A percentile compares a stretch with the other conserved stretches of the same genome.
These are phyloP conservation scores for Donacobius atricapilla DNA, from an alignment of 2,113 vertebrate genomes.

Conservation along the genomic window DNA sequence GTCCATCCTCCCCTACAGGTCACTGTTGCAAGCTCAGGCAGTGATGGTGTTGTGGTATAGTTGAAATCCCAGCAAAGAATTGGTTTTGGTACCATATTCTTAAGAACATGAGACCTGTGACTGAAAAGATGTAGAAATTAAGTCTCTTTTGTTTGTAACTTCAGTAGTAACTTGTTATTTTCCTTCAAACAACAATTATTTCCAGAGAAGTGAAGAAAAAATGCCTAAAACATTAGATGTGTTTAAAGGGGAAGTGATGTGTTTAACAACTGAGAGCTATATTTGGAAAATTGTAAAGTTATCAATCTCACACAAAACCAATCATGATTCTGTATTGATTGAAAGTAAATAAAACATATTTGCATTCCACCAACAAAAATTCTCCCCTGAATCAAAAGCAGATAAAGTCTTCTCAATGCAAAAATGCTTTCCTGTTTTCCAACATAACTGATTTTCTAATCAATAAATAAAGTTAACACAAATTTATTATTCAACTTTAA, in stretches of 20 bases:
- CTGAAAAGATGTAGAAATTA: not conserved
- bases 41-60: rapidly evolving
- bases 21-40: not conserved
- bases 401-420: not conserved
- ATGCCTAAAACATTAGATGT: not conserved
- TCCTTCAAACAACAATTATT: not conserved
- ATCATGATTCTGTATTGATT: not conserved
- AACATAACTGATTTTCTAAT: not conserved
- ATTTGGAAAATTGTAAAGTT: not conserved
- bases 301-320: not conserved
- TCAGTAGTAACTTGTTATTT: not conserved
- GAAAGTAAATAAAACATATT: not conserved
- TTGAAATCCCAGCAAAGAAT: not conserved
- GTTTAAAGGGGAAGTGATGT: not conserved
- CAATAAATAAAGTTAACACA: not conserved
- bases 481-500: not conserved
- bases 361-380: not conserved
- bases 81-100: not conserved
- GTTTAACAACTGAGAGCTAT: not conserved
- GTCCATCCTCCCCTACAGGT: not conserved
- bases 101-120: not conserved
- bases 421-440: not conserved
- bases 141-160: not conserved
- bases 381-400: not conserved
- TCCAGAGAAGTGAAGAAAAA: not conserved